Conservation (phyloP, 92 coral and sea anemone genomes). For the Palythoa grandis region DNA sequence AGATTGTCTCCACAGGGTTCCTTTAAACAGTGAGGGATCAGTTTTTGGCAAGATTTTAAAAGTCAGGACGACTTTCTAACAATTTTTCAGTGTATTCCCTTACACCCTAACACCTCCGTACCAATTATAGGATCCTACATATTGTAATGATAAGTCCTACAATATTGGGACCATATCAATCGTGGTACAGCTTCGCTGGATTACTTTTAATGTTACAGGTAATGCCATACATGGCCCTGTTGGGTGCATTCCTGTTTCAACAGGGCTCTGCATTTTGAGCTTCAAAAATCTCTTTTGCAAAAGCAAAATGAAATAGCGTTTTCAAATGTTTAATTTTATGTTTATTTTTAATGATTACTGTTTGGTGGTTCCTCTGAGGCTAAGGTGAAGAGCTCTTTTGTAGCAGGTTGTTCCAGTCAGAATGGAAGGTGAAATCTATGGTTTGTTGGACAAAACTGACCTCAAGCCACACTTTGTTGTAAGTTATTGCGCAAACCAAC, state of each 20-base stretch:
- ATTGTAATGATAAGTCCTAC: slow-evolving; percentile 34
- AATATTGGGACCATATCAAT: slow-evolving; percentile 39
- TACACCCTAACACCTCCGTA: slow-evolving; percentile 29
- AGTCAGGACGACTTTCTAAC: neutral
- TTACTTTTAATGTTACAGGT: slow-evolving; percentile 39
- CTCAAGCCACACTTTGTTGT: neutral
- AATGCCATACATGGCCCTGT: slow-evolving; percentile 4
- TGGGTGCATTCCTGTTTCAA: neutral
- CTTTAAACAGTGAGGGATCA: neutral
- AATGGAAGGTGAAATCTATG: slow-evolving; percentile 4
- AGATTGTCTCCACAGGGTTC: neutral
- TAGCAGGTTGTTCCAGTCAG: slow-evolving; percentile 18
- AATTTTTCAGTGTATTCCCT: slow-evolving; percentile 11
- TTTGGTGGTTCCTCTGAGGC: neutral
- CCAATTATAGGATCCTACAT: slow-evolving; percentile 46
- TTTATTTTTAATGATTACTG: neutral
- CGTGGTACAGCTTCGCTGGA: slow-evolving; percentile 53
- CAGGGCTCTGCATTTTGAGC: slow-evolving; percentile 15
- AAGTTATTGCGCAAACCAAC: neutral
- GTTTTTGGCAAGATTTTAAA: neutral
- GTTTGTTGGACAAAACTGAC: neutral
- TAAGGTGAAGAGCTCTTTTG: slow-evolving; percentile 38
- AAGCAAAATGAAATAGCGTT: neutral
- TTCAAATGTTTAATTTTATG: neutral
- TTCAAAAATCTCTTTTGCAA: neutral